Percentiles rank a stretch among this genome's conserved stretches.
These are phyloP conservation scores for Aphidius gifuensis DNA, from an alignment of 1,140 invertebrate species.

Conservation along the genomic window DNA sequence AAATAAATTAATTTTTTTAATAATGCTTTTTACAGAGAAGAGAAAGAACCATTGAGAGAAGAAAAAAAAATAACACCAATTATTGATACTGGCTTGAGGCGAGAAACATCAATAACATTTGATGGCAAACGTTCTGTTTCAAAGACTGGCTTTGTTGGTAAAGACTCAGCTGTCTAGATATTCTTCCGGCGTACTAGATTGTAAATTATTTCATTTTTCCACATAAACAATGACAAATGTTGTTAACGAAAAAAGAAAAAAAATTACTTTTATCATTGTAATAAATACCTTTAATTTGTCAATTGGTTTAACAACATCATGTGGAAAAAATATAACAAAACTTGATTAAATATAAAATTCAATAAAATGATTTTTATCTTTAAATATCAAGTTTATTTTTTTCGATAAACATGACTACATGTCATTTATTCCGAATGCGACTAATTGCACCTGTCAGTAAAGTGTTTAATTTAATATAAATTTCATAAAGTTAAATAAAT, in stretches of 20 bases:
- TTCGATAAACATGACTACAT: background rate
- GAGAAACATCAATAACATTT: conserved; percentile 75
- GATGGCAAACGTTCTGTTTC: conserved; percentile 76
- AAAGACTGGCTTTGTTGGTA: conserved; percentile 77
- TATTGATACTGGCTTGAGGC: conserved; percentile 64
- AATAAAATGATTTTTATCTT: too few species aligned
- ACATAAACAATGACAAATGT: conserved; percentile 15
- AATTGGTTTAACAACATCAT: too few species aligned
- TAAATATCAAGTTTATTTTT: background rate
- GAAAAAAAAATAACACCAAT: conserved; percentile 59
- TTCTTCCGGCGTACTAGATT: conserved; percentile 58
- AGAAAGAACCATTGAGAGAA: conserved; percentile 75
- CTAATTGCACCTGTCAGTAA: conserved; percentile 11
- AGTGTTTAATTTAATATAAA: conserved; percentile 5
- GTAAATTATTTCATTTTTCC: conserved; percentile 40
- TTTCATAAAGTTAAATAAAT: conserved; percentile 12
- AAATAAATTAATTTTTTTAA: conserved; percentile 15
- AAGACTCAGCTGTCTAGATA: conserved; percentile 79
- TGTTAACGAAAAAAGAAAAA: conserved; percentile 19
- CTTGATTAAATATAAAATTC: too few species aligned
- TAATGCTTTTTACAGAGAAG: conserved; percentile 62
- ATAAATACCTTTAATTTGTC: too few species aligned
- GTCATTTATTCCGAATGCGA: conserved; percentile 11
- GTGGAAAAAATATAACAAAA: too few species aligned
- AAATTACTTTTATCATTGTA: conserved; percentile 26